These are phyloP conservation scores for Charanyca ferruginea DNA, from an alignment of 2,888 invertebrate genomes.

Conservation along the genomic window DNA sequence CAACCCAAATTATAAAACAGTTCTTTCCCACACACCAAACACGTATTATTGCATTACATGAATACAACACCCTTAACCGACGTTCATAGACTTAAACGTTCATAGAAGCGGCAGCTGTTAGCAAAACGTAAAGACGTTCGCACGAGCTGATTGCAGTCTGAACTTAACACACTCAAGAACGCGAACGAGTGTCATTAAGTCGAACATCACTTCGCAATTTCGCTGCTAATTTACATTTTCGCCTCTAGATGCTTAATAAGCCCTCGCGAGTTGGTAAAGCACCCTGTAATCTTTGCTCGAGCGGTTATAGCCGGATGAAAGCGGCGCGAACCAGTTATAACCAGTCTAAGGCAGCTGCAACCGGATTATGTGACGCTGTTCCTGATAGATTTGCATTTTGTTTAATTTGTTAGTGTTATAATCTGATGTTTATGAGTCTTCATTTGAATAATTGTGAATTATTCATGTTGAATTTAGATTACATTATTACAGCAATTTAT, in stretches of 20 bases:
- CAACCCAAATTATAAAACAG: neutral
- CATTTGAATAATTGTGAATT: constrained; percentile 38
- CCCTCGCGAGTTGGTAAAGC: constrained; percentile 68
- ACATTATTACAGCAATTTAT: constrained; percentile 35
- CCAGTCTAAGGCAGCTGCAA: constrained; percentile 60
- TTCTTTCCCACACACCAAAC: neutral
- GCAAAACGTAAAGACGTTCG: constrained; percentile 60
- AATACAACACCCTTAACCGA: neutral
- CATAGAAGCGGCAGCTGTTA: constrained; percentile 61
- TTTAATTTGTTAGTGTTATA: constrained; percentile 50
- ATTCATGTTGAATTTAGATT: constrained; percentile 36
- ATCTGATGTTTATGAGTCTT: constrained; percentile 38
- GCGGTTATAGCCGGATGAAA: constrained; percentile 65
- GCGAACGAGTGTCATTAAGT: constrained; percentile 70
- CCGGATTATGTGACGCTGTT: constrained; percentile 56
- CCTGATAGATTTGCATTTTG: constrained; percentile 60
- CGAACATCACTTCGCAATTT: constrained; percentile 72
- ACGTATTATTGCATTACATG: neutral
- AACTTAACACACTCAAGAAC: constrained; percentile 66
- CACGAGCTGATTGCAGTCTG: constrained; percentile 65
- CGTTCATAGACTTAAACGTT: constrained; percentile 46
- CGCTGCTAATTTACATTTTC: constrained; percentile 78
- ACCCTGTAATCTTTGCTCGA: constrained; percentile 73
- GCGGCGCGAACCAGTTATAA: constrained; percentile 65
- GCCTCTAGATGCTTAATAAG: constrained; percentile 75